These are phyloP conservation scores for Acipenser ruthenus DNA, from an alignment of 2,797 vertebrate species.

Conservation along the genomic window DNA sequence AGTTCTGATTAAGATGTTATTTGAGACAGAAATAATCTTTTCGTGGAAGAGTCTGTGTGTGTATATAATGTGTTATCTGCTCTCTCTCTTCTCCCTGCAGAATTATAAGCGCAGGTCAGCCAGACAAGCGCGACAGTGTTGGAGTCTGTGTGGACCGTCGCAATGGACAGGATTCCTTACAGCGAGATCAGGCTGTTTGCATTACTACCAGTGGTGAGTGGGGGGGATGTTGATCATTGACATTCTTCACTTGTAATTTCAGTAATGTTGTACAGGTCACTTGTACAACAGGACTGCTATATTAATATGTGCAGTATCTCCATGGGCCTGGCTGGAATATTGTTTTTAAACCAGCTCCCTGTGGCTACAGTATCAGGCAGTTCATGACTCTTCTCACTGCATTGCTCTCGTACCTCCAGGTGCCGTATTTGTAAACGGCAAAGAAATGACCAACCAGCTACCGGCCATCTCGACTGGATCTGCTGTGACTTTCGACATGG, in stretches of 20 bases:
- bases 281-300: background rate
- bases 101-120: constrained; percentile 71
- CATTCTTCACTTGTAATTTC: background rate
- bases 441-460: constrained; percentile 98
- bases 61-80: constrained; percentile 22
- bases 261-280: too few relatives aligned
- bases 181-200: constrained; percentile 84
- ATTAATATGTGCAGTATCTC: too few relatives aligned
- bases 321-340: too few relatives aligned
- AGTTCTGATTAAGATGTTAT: too few relatives aligned
- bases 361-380: too few relatives aligned
- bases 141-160: constrained; percentile 76
- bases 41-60: constrained; percentile 6
- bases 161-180: constrained; percentile 66
- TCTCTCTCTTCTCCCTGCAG: constrained; percentile 41
- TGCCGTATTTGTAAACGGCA: constrained; percentile 92
- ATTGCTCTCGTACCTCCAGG: constrained; percentile 54
- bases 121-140: constrained; percentile 76
- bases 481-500: constrained; percentile 89
- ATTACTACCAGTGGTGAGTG: constrained; percentile 81
- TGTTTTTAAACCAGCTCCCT: too few relatives aligned
- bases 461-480: constrained; percentile 80
- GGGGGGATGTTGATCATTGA: background rate
- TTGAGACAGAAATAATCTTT: background rate
- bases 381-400: too few relatives aligned